A percentile compares a stretch with the other conserved stretches of the same genome.
phyloP scores from a whole-genome alignment of 2,797 vertebrate species.

The Rhodeus uyekii region DNA sequence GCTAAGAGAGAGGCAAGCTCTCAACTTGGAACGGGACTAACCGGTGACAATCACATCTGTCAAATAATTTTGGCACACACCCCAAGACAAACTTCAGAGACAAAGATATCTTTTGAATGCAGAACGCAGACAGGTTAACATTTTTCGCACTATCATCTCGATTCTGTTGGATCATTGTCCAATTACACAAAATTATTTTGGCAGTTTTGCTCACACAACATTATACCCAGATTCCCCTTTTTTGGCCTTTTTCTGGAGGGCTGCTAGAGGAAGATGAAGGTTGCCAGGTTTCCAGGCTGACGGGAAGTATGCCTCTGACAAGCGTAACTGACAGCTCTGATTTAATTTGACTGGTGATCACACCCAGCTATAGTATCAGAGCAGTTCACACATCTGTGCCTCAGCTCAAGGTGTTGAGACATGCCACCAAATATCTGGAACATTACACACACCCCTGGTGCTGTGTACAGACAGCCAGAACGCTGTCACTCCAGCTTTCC shows the following conservation, averaged over 20 bases:
- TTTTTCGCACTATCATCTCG: slow-evolving; percentile 27
- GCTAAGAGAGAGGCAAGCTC: slow-evolving; percentile 28
- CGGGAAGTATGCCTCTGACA: slow-evolving; percentile 61
- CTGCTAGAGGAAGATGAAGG: slow-evolving; percentile 53
- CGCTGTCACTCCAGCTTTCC: slow-evolving; percentile 34
- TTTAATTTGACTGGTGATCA: slow-evolving; percentile 83
- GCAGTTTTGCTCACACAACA: slow-evolving; percentile 54
- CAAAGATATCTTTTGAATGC: slow-evolving; percentile 38
- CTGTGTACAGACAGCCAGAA: slow-evolving; percentile 35
- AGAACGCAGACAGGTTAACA: slow-evolving; percentile 42
- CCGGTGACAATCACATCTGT: slow-evolving; percentile 40
- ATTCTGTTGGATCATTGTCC: slow-evolving; percentile 51
- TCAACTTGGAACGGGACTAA: slow-evolving; percentile 32
- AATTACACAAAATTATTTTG: slow-evolving; percentile 58
- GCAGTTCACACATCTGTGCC: slow-evolving; percentile 76
- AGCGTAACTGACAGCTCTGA: slow-evolving; percentile 77
- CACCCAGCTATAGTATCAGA: slow-evolving; percentile 78
- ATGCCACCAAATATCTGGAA: slow-evolving; percentile 66
- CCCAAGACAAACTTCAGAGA: slow-evolving; percentile 48
- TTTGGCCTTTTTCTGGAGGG: slow-evolving; percentile 45
- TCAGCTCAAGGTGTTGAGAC: slow-evolving; percentile 76
- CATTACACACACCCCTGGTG: slow-evolving; percentile 63
- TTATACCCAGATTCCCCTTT: slow-evolving; percentile 48
- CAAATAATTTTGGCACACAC: slow-evolving; percentile 46
- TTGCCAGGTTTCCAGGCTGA: slow-evolving; percentile 53